Evolutionary conservation across 2,888 invertebrate species (phyloP), one percentile per base, ranked within the genome.

Genomic region (Notocelia uddmanniana): DNA sequence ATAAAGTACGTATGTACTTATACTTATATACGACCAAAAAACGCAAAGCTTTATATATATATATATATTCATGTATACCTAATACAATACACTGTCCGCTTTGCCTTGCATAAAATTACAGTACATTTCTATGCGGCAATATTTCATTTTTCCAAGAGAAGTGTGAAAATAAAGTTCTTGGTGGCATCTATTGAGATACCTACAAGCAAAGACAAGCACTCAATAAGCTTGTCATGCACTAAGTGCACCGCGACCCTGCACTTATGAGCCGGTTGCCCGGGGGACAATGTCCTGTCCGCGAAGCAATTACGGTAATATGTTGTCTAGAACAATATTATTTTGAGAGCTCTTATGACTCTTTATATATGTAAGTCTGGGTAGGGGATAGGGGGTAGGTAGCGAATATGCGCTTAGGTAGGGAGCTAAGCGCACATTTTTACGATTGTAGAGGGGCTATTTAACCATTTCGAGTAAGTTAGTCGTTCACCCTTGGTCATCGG

Each of bases 221-320:
- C 57, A 37, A 69, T 64, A 64, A 69, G 69, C 37, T 58, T 69
- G 69, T 69, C 60, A 63, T 50, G 23, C 11, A 48, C 63, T 63
- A 57, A 69, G 63, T 69, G 69, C 63, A 69, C 45, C 52, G 37
- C 59, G 59, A 34, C 26, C 37, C 45, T 69, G 69, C 69, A 69
- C 69, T 69, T 69, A 64, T 64, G 63, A 64, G 50, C 63, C n/a
- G 9, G 34, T 18, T 57, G 52, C 54, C 21, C 57, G 3, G 10
- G 57, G 50, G 64, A 64, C 37, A 54, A 37, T 64, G 52, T 34
- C 64, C 52, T 34, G 52, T 52, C 64, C n/a, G 26, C 48, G 64
- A 10, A 34, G 37, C 64, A 64, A 64, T 64, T 64, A 64, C 64
- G 64, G 52, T 64, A 64, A 64, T 64, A 54, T 52, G 64, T 64